These are phyloP conservation scores for Resseliella maxima DNA, from an alignment of 2,888 invertebrate species.

Conservation along the genomic window DNA sequence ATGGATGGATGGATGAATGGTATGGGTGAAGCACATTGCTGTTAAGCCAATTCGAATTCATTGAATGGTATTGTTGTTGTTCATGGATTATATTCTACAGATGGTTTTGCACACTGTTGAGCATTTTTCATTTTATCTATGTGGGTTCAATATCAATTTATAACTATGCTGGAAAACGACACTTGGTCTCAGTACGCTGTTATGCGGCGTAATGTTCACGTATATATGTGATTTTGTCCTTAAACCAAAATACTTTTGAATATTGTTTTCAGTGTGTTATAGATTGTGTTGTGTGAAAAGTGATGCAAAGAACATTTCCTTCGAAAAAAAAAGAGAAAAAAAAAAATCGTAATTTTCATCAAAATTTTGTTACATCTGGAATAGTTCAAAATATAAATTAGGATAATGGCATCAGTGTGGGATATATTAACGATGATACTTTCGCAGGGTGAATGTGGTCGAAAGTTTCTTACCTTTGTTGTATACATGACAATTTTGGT, in stretches of 20 bases:
- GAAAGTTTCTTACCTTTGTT: slow-evolving; percentile 6
- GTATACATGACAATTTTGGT: slow-evolving; percentile 36
- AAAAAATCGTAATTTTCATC: not conserved
- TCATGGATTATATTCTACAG: slow-evolving; percentile 22
- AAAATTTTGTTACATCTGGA: no score
- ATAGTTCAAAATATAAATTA: no score
- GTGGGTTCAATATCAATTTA: slow-evolving; percentile 45
- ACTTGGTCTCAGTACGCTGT: not conserved
- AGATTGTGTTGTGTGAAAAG: not conserved
- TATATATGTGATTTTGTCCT: not conserved
- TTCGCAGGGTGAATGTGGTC: not conserved
- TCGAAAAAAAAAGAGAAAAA: no score
- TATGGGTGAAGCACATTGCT: not conserved
- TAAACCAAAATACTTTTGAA: no score
- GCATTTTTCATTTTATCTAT: slow-evolving; percentile 45
- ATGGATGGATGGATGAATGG: no score
- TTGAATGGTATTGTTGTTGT: not conserved
- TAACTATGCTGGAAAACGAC: not conserved
- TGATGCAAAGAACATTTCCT: not conserved
- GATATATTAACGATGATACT: not conserved
- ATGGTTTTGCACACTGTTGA: not conserved
- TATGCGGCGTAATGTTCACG: not conserved
- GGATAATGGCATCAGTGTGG: not conserved
- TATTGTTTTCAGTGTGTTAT: not conserved
- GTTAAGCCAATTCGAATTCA: not conserved